Evolutionary conservation across 2,113 vertebrate species (phyloP), one percentile per base, ranked within the genome.

Genomic region (Sturnus vulgaris): DNA sequence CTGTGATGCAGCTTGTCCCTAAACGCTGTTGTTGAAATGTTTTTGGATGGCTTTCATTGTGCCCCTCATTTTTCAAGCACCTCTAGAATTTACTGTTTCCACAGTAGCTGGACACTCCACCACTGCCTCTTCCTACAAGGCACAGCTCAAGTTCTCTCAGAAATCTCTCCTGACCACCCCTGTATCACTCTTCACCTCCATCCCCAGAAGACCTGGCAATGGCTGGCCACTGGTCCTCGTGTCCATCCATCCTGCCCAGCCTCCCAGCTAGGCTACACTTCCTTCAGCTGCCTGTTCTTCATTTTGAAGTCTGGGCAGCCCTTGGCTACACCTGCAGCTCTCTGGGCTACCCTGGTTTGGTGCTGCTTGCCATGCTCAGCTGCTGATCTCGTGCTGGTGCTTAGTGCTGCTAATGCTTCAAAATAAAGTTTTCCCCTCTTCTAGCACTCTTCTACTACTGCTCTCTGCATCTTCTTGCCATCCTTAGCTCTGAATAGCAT

Each of bases 371-470:
- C 46, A 28, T 1, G 16, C 11, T 10, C 3, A 27, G 40, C 22
- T 0, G 1, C 47, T 66, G 33, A 44, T 15, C 69, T 60, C 61
- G 52, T n/a, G 18, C 21, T 30, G 35, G 71, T 57, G 15, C 11
- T 61, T 27, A 65, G 8, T 0, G 0, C 37, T 0, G 0, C 49
- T 70, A 52, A 69, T n/a, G 24, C 15, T 42, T 91, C 63, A 27
- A 72, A 53, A 76, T 44, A 1, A 73, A 12, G 24, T 65, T 91
- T 76, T 27, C 7, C 10, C 14, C 35, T 47, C 15, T 37, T 82
- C 5, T 61, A 63, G 37, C n/a, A 71, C 25, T n/a, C 28, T 52
- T 49, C 66, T 59, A 1, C 46, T 77, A 66, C 30, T 1, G 3
- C 9, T 33, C 9, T 61, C 42, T 72, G 60, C 8, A 33, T 65